A percentile compares a stretch with the other conserved stretches of the same genome.
Conservation (phyloP, 1,140 invertebrate genomes). For the Nasonia longicornis region DNA sequence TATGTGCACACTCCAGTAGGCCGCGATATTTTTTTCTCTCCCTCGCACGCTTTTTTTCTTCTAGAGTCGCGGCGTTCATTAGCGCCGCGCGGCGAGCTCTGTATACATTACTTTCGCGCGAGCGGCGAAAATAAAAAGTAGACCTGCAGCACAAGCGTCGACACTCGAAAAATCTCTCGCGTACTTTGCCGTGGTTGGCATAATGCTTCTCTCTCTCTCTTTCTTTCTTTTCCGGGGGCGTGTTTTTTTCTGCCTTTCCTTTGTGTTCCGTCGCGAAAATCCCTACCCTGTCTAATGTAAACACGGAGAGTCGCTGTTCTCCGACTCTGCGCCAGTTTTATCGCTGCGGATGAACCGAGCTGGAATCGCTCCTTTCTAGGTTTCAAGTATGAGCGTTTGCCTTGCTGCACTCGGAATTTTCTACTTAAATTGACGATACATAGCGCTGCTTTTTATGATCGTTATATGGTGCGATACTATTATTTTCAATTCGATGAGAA, state of each 20-base stretch:
- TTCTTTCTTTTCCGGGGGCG: not conserved
- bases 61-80: not conserved
- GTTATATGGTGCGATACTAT: no score
- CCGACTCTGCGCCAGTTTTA: no score
- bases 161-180: conserved; percentile 7
- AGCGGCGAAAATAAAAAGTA: conserved; percentile 6
- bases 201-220: not conserved
- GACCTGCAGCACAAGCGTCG: not conserved
- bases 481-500: no score
- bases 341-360: no score
- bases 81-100: not conserved
- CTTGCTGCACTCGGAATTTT: no score
- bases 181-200: not conserved
- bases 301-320: no score
- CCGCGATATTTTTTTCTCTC: not conserved
- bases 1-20: no score
- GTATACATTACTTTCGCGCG: not conserved
- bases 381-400: no score
- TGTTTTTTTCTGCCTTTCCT: not conserved
- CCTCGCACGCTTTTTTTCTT: not conserved
- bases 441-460: no score
- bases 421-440: no score
- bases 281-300: no score
- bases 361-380: no score
- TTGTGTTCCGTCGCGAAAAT: not conserved